Evolutionary conservation across 2,113 vertebrate genomes (phyloP), one percentile per base, ranked within the genome.

Genomic region (Oophaga pumilio): DNA sequence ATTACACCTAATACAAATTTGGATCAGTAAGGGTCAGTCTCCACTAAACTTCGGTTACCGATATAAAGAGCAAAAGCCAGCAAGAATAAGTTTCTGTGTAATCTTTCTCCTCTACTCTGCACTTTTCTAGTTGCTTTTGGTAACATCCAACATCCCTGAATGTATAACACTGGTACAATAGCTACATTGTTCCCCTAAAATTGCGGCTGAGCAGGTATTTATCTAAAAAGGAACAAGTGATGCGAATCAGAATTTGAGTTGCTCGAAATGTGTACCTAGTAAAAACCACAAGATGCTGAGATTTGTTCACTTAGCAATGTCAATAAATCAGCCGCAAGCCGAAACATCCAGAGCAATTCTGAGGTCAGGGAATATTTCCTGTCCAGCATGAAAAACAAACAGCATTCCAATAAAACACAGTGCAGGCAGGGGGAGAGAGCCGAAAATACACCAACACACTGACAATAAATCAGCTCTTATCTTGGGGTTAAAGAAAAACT

Each of bases 361-460:
- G 33, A 89, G 84, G 84, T 84, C 82, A 73, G 66, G 78, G 73
- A 85, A 66, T 78, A 85, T 85, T 85, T 89, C 76, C 76, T 84
- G 74, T 89, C 77, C 76, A 84, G 62, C 66, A 89, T 73, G 53
- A 80, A 85, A 85, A 28, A 74, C 26, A 85, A 71, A 85, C 74
- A 82, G 73, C 74, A 85, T 85, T 73, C 62, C 76, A 89, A 85
- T 71, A 79, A 73, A 77, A 62, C 43, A 85, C 66, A 80, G 24
- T 79, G 83, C 83, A 60, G 82, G 53, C 69, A 89, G 62, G 26
- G 28, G 60, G 59, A 74, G 11, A 76, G 43, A 77, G 62, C 53
- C 52, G n/a, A 66, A 76, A 77, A 33, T 59, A 74, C 77, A 81
- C 73, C 43, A 43, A 60, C 43, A 64, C 56, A 22, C 84, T 69